phyloP scores from a whole-genome alignment of 2,888 invertebrate genomes.

The Sesia apiformis region DNA sequence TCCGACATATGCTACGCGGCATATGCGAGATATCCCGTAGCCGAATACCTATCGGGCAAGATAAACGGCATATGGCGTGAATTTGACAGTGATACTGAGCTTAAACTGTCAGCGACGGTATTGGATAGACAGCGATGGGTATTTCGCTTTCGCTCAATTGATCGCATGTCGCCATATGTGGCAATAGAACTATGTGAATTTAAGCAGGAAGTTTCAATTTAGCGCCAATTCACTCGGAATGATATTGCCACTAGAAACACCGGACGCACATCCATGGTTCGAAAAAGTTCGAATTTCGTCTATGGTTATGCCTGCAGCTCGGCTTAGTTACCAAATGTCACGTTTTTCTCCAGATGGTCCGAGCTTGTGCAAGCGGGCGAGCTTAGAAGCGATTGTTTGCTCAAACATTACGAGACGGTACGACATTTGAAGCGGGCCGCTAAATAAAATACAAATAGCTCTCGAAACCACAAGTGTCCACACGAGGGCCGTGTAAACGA shows the following conservation, averaged over 20 bases:
- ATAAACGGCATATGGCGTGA: constrained; percentile 46
- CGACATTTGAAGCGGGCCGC: constrained; percentile 70
- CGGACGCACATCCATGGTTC: constrained; percentile 47
- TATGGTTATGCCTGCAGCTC: constrained; percentile 36
- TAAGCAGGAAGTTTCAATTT: constrained; percentile 71
- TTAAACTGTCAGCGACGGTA: constrained; percentile 51
- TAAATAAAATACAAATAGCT: constrained; percentile 69
- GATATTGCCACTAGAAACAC: constrained; percentile 37
- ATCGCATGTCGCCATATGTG: constrained; percentile 59
- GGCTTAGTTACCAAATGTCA: constrained; percentile 56
- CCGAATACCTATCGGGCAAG: constrained; percentile 27
- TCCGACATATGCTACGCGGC: constrained; percentile 32
- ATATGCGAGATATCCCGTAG: constrained; percentile 33
- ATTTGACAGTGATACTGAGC: constrained; percentile 31
- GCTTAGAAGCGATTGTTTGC: constrained; percentile 58
- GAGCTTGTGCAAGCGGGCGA: constrained; percentile 59
- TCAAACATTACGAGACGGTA: constrained; percentile 71
- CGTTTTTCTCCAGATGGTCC: constrained; percentile 66
- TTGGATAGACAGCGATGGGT: constrained; percentile 41
- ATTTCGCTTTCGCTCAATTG: constrained; percentile 65
- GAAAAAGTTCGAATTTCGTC: constrained; percentile 47
- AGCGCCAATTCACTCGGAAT: constrained; percentile 67
- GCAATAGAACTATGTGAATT: constrained; percentile 58
- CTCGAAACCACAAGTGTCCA: constrained; percentile 54
- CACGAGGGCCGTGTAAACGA: constrained; percentile 45